Evolutionary conservation across 53 echinoderm and acorn worm species (phyloP).

Genomic region (Echinometra lucunter): DNA sequence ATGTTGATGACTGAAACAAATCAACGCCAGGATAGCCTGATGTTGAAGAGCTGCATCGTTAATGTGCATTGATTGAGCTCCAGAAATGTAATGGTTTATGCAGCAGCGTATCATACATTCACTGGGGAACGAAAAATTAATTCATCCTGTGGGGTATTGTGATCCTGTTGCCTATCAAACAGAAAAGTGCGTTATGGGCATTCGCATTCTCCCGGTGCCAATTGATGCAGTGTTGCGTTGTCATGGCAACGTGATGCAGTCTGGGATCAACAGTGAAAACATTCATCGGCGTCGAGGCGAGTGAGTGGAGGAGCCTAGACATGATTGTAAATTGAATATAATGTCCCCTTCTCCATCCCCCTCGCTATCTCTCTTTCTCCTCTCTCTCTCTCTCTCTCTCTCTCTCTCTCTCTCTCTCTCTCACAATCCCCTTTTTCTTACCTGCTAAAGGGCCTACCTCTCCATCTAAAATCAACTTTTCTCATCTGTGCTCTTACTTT

Average conservation of each 20-base stretch:
- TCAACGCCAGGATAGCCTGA: neutral
- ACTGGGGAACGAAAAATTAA: neutral
- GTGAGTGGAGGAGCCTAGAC: neutral
- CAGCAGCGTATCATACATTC: neutral
- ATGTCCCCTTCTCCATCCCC: neutral
- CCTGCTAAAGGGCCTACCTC: neutral
- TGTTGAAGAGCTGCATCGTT: neutral
- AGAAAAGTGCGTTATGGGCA: conserved; percentile 2
- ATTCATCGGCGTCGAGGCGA: conserved; percentile 27
- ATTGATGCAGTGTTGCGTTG: conserved; percentile 23
- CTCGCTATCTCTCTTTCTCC: neutral
- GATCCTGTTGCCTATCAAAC: neutral
- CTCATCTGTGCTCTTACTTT: too few relatives aligned
- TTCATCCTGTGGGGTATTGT: neutral
- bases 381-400: neutral
- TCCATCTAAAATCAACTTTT: too few relatives aligned
- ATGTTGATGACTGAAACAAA: neutral
- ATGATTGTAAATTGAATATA: neutral
- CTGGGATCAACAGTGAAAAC: conserved; percentile 23
- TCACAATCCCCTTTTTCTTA: neutral
- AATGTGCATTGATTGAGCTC: neutral
- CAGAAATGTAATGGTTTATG: neutral
- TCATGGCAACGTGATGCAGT: conserved; percentile 12
- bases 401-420: neutral
- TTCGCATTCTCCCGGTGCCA: neutral